A percentile compares a stretch with the other conserved stretches of the same genome.
Evolutionary conservation across 2,888 invertebrate species (phyloP).

Genomic region (Dryobota labecula): DNA sequence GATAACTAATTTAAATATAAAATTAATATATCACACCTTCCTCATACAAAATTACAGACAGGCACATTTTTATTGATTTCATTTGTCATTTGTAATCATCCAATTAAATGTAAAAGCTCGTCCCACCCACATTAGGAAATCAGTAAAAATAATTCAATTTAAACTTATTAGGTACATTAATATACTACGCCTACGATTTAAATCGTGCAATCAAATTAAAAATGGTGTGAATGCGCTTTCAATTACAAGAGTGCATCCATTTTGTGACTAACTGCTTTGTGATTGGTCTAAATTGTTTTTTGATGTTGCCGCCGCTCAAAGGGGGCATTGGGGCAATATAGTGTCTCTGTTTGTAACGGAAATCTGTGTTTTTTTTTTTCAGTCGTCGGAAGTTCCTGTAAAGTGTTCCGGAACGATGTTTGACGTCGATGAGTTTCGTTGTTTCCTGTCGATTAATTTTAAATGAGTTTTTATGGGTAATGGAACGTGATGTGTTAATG

Average conservation of each 20-base stretch:
- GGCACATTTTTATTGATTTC: constrained; percentile 61
- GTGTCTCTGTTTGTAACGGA: constrained; percentile 57
- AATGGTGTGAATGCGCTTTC: constrained; percentile 67
- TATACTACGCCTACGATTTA: constrained; percentile 66
- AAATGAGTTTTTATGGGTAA: constrained; percentile 39
- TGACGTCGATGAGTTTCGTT: constrained; percentile 40
- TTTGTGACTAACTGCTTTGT: constrained; percentile 63
- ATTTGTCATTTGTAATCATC: constrained; percentile 64
- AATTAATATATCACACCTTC: constrained; percentile 59
- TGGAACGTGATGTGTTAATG: constrained; percentile 14
- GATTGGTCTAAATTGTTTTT: constrained; percentile 71
- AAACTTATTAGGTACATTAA: constrained; percentile 64
- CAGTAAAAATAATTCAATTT: constrained; percentile 64
- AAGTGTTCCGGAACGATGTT: constrained; percentile 55
- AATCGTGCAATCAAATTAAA: constrained; percentile 63
- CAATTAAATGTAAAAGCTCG: constrained; percentile 62
- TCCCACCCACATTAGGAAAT: constrained; percentile 56
- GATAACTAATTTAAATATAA: constrained; percentile 57
- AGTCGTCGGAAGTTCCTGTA: constrained; percentile 54
- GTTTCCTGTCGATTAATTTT: constrained; percentile 55
- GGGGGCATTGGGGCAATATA: constrained; percentile 38
- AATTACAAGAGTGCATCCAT: constrained; percentile 62
- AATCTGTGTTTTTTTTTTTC: constrained; percentile 63
- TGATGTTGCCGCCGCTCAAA: constrained; percentile 65
- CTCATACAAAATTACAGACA: constrained; percentile 46